Evolutionary conservation across 2,888 invertebrate genomes (phyloP).

Genomic region (Diadegma fenestrale): DNA sequence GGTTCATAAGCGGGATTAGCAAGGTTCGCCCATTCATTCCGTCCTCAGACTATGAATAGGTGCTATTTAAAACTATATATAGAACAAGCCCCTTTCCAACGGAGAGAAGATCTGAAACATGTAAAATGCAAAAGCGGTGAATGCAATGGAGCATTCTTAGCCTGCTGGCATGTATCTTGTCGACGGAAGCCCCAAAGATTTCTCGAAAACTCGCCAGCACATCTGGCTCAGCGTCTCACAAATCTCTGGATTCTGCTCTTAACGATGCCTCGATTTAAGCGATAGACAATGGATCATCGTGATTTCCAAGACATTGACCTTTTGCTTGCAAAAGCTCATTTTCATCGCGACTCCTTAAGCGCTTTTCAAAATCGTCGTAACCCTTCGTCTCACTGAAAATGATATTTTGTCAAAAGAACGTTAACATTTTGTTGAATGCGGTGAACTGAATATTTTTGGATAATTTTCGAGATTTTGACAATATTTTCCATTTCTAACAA

Average conservation of each 20-base stretch:
- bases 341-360: too few relatives aligned
- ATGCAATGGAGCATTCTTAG: slow-evolving; percentile 12
- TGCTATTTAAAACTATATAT: slow-evolving; percentile 77
- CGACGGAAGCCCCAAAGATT: slow-evolving; percentile 18
- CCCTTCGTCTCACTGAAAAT: too few relatives aligned
- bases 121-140: slow-evolving; percentile 5
- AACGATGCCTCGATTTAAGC: background rate
- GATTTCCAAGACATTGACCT: background rate
- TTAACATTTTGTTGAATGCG: too few relatives aligned
- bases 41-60: slow-evolving; percentile 80
- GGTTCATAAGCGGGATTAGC: slow-evolving; percentile 64
- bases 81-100: slow-evolving; percentile 57
- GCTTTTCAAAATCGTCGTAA: too few relatives aligned
- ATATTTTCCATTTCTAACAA: too few relatives aligned
- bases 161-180: background rate
- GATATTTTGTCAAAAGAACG: too few relatives aligned
- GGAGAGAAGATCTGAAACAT: slow-evolving; percentile 23
- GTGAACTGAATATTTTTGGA: too few relatives aligned
- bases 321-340: too few relatives aligned
- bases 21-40: slow-evolving; percentile 77
- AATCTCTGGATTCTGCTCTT: slow-evolving; percentile 15
- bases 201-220: slow-evolving; percentile 48
- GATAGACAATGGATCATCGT: background rate
- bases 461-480: too few relatives aligned
- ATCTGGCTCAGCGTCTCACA: slow-evolving; percentile 39